Evolutionary conservation across 2,888 invertebrate genomes (phyloP), one percentile per base, ranked within the genome.

Genomic region (Omphaloscelis lunosa): DNA sequence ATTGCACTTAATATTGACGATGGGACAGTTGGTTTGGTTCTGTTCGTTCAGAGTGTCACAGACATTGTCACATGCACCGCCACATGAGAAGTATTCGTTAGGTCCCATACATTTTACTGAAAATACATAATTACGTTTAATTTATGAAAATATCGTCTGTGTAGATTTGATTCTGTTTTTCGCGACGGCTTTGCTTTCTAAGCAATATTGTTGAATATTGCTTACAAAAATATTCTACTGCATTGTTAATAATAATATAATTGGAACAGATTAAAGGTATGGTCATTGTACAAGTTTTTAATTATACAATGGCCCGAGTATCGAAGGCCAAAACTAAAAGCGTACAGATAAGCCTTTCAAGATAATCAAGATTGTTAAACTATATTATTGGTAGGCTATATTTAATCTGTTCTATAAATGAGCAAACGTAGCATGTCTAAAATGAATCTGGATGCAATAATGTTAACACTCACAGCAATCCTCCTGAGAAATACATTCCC

Each of bases 31-130:
- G 0, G 85, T 75, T 48, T 90, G 89, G 58, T 77, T 91, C 68
- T 88, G 87, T 62, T 84, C 72, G 1, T 85, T 72, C 11, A 92
- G 65, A 6, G 87, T 90, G 0, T 59, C 77, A 23, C 93, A 93
- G 0, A 89, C 89, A 45, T 91, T 93, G 73, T 93, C 93, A 61
- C 93, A 93, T 3, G 89, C 91, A 20, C 88, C 87, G 4, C 91
- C 90, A 17, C 92, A 93, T 0, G 88, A 75, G 67, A 75, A 92
- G 68, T 82, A 90, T 68, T 91, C 91, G 53, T 91, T 34, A 1
- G 80, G 80, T 15, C 88, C 86, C 17, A 4, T 59, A 34, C 84
- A 69, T 72, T 15, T 51, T 48, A 68, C 71, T 71, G 65, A 27
- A 65, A 62, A 39, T 12, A 8, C 8, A 23, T 9, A 9, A 29